Base-by-base conservation (phyloP, 2,113 vertebrate genomes). In the Hemicordylus capensis region DNA sequence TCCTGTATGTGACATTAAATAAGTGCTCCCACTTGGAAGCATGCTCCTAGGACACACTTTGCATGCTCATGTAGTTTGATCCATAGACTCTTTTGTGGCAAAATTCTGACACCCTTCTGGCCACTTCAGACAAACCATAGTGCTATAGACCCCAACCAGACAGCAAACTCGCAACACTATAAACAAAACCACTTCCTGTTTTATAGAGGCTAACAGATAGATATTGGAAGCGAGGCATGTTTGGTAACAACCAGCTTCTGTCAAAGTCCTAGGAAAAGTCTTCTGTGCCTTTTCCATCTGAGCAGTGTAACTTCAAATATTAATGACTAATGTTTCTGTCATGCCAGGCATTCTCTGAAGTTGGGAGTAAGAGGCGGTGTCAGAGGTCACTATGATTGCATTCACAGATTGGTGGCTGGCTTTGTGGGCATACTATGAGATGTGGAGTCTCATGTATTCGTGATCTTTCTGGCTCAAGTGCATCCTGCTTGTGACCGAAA, bases 281-380 rank as follows among this genome's bases (percentile, higher is more conserved):
- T n/a, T 1, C 0, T 24, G 0, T 19, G 24, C 39, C 37, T 34
- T 61, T 42, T 26, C 1, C 39, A 1, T 42, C 54, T 8, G 0
- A 83, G 20, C 10, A 0, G 20, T 2, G 1, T 2, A 76, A 2
- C 24, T 69, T 7, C 67, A 2, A n/a, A 61, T 7, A 42, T 80
- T 51, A 11, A 3, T 0, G 1, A 37, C 0, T 0, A 83, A 63
- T 3, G 20, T 34, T 74, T 56, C 0, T 2, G 46, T 85, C 0
- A 0, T 19, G 51, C 58, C 46, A 0, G 0, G 22, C 0, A 0
- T 22, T 61, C 4, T 75, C 34, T 0, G 70, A 48, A 34, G 2
- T 77, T 19, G 76, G 0, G 0, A 56, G 48, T 3, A 5, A 31
- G n/a, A 20, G 10, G 58, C 15, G 28, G 86, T 88, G 59, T 24